A percentile compares a stretch with the other conserved stretches of the same genome.
These are phyloP conservation scores for Tapera naevia DNA, from an alignment of 2,797 vertebrate species.

Conservation along the genomic window DNA sequence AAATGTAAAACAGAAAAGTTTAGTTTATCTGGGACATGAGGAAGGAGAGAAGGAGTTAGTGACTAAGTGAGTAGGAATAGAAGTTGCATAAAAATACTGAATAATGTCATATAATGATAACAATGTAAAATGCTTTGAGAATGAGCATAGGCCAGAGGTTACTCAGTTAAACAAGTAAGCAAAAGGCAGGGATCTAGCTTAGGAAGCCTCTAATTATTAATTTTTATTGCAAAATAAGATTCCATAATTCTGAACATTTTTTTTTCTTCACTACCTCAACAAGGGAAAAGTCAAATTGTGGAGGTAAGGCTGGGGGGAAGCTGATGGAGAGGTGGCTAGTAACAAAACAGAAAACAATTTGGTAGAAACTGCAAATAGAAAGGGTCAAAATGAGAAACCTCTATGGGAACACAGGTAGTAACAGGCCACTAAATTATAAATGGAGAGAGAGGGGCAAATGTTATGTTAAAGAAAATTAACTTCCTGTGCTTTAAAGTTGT, in stretches of 20 bases:
- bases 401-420: not conserved
- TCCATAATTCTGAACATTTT: not conserved
- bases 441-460: not conserved
- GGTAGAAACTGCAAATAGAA: not conserved
- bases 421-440: constrained; percentile 54
- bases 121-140: not conserved
- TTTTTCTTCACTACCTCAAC: not conserved
- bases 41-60: not conserved
- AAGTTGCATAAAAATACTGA: not conserved
- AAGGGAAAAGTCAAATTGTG: not conserved
- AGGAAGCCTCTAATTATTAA: not conserved
- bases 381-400: constrained; percentile 36
- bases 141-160: not conserved
- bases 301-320: not conserved
- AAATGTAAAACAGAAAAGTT: not conserved
- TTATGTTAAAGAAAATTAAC: constrained; percentile 60
- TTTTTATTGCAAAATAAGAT: constrained; percentile 4
- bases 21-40: not conserved
- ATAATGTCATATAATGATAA: not conserved
- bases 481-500: constrained; percentile 66
- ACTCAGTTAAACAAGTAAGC: not conserved
- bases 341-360: not conserved
- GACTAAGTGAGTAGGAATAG: not conserved
- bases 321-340: not conserved
- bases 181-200: not conserved